phyloP scores from a whole-genome alignment of 1,140 invertebrate genomes.

The Lepidurus apus region DNA sequence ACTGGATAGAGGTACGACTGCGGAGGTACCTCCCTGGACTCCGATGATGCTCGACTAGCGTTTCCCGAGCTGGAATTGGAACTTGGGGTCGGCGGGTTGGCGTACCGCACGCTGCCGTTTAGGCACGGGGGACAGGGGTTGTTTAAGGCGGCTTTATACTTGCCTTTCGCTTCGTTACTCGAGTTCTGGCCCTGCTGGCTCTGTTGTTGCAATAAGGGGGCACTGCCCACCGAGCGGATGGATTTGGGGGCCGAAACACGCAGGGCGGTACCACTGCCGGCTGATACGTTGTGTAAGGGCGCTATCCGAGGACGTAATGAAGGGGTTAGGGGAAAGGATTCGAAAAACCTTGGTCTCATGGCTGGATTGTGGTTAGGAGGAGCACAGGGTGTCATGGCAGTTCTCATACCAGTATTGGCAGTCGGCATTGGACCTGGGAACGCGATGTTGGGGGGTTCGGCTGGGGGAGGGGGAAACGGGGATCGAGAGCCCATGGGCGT shows the following conservation, averaged over 20 bases:
- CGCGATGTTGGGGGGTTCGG: background rate
- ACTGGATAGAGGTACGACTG: background rate
- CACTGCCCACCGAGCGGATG: background rate
- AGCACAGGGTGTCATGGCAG: background rate
- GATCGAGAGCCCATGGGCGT: background rate
- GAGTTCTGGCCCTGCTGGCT: background rate
- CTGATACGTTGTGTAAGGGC: background rate
- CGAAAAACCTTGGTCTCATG: background rate
- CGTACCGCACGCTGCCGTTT: background rate
- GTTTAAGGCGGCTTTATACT: background rate
- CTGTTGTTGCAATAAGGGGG: background rate
- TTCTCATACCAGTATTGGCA: background rate
- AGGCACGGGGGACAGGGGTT: background rate
- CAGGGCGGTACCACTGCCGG: background rate
- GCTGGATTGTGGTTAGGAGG: background rate
- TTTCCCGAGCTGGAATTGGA: background rate
- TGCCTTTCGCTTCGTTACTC: background rate
- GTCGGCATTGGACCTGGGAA: background rate
- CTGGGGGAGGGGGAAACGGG: background rate
- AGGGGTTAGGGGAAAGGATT: background rate
- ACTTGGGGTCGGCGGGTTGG: slow-evolving; percentile 1
- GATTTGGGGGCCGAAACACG: background rate
- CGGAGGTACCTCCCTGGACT: background rate
- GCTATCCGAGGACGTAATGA: background rate
- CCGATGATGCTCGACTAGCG: background rate